These are phyloP conservation scores for Sorex araneus DNA, from an alignment of 2,113 vertebrate species.

Conservation along the genomic window DNA sequence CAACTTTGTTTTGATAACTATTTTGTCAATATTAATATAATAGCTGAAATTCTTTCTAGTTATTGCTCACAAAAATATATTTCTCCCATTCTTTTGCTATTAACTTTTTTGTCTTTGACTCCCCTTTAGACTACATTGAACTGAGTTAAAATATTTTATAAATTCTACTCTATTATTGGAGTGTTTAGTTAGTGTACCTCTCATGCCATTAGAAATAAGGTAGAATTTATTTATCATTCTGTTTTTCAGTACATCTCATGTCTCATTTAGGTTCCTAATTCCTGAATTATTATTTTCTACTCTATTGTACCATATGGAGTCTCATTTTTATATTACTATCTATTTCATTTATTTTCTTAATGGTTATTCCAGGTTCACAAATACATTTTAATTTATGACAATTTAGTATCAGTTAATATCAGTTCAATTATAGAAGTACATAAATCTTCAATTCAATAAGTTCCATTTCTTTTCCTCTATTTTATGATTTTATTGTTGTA, in stretches of 20 bases:
- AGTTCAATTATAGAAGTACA: constrained; percentile 18
- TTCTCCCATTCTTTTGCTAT: constrained; percentile 15
- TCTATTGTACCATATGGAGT: not conserved
- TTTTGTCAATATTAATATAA: constrained; percentile 34
- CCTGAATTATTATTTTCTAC: not conserved
- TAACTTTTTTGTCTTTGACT: constrained; percentile 21
- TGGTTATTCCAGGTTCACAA: constrained; percentile 7
- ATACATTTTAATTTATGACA: constrained; percentile 10
- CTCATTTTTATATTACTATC: not conserved
- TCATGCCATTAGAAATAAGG: not conserved
- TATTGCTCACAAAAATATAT: not conserved
- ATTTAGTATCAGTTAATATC: not conserved
- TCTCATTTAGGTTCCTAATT: constrained; percentile 21
- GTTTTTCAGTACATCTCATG: not conserved
- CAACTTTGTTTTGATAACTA: constrained; percentile 4
- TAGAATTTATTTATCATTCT: constrained; percentile 39
- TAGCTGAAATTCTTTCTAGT: not conserved
- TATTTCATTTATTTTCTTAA: constrained; percentile 12
- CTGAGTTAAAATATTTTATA: not conserved
- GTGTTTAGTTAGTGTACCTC: not conserved
- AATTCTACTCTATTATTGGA: not conserved
- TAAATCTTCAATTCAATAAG: constrained; percentile 19
- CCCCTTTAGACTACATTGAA: not conserved
- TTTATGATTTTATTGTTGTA: constrained; percentile 30
- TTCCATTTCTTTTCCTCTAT: not conserved